These are phyloP conservation scores for Gracilinanus agilis DNA, from an alignment of 2,113 vertebrate species.

Conservation along the genomic window DNA sequence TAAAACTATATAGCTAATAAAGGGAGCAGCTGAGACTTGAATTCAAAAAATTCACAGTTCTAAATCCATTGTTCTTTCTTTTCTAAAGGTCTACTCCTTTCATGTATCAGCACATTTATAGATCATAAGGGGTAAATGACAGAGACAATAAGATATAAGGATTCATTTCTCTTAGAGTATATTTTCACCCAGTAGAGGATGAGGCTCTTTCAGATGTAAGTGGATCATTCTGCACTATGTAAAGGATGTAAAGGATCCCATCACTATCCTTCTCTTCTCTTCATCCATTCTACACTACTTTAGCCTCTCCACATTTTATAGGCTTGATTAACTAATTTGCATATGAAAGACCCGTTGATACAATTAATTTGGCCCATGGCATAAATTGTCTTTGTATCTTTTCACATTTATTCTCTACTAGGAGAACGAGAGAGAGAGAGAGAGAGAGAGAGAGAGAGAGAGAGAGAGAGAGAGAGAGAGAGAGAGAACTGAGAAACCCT, in stretches of 20 bases:
- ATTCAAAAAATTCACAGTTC: neutral
- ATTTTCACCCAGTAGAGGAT: neutral
- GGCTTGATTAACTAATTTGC: conserved; percentile 23
- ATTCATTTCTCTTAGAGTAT: neutral
- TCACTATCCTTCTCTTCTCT: conserved; percentile 53
- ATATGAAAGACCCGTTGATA: neutral
- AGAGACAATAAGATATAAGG: neutral
- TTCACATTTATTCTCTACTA: neutral
- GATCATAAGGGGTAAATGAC: neutral
- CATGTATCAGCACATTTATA: neutral
- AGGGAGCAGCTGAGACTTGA: neutral
- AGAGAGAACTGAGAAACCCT: neutral
- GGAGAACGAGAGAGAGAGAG: neutral
- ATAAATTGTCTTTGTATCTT: neutral
- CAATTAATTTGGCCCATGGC: neutral
- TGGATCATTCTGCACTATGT: neutral
- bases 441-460: neutral
- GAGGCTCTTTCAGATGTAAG: neutral
- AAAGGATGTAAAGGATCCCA: conserved; percentile 49
- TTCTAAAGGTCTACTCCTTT: neutral
- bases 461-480: neutral
- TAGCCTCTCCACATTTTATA: conserved; percentile 70
- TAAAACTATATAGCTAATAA: neutral
- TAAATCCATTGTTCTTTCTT: neutral
- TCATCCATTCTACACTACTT: conserved; percentile 40